Evolutionary conservation across 53 echinoderm and acorn worm genomes (phyloP), one percentile per base, ranked within the genome.

Genomic region (Paracentrotus lividus): DNA sequence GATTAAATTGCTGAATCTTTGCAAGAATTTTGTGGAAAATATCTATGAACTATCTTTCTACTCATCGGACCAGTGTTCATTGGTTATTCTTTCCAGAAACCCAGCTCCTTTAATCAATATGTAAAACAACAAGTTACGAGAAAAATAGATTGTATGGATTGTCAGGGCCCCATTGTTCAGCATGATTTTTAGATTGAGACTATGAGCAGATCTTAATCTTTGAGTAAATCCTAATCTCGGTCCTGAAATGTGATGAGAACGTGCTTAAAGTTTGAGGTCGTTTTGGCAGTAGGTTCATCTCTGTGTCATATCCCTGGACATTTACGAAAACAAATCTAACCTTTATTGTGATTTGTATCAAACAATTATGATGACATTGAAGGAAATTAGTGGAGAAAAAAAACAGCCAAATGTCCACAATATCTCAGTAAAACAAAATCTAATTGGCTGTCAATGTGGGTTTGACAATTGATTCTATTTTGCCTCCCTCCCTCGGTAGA

Each of bases 301-400:
- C 77, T 77, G 43, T 77, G 42, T 77, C 77, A 81, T 81, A 81
- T 81, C 81, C 81, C 8, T 47, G 27, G 33, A 81, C 81, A 81
- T 81, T 47, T 49, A 44, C n/a, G 14, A 81, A 44, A 81, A 21
- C 47, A 81, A 3, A 8, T 26, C 26, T 72, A 49, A 81, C 47
- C 81, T 81, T 81, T 81, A 81, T 49, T 47, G 5, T 36, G 40
- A 38, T 72, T 72, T 32, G 13, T 81, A 81, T 81, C 27, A 47
- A 81, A 27, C 24, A 26, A 2, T 81, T 81, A 81, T 26, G 26
- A 81, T 81, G 81, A 26, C 27, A 81, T 81, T 45, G 27, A 26
- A n/a, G 81, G 47, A 81, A 36, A 26, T 78, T 23, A 23, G 40
- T 36, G 69, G 40, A 40, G 21, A 72, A 40, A 38, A 61, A 72